A percentile compares a stretch with the other conserved stretches of the same genome.
phyloP scores from a whole-genome alignment of 2,113 vertebrate species.

The Semnornis frantzii region DNA sequence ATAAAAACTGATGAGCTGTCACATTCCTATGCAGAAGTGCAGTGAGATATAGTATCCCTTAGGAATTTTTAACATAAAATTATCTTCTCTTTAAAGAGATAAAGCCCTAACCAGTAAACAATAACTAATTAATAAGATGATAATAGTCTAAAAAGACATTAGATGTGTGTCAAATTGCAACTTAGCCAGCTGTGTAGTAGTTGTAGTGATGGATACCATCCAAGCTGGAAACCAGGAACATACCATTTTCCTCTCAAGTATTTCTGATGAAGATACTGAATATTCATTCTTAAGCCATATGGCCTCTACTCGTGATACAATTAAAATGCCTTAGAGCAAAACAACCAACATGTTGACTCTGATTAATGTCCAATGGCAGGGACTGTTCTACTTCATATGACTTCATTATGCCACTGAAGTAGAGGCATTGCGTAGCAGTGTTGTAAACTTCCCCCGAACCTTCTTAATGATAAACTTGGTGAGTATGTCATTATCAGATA shows the following conservation, averaged over 20 bases:
- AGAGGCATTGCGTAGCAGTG: not conserved
- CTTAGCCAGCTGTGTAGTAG: not conserved
- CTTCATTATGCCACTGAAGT: not conserved
- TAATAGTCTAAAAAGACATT: not conserved
- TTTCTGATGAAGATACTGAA: not conserved
- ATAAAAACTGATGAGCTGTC: not conserved
- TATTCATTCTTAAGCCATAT: slow-evolving; percentile 36
- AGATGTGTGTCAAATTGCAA: not conserved
- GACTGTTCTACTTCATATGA: not conserved
- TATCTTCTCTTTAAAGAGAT: not conserved
- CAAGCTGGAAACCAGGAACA: not conserved
- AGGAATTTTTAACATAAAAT: not conserved
- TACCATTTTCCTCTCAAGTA: not conserved
- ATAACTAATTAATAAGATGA: not conserved
- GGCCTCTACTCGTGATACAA: not conserved
- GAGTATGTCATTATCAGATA: not conserved
- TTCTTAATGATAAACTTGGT: not conserved
- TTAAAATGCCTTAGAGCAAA: slow-evolving; percentile 6
- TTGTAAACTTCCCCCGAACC: not conserved
- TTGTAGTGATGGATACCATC: not conserved
- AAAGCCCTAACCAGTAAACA: not conserved
- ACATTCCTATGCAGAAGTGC: not conserved
- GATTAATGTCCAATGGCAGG: not conserved
- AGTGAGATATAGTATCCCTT: not conserved
- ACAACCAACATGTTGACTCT: not conserved